Evolutionary conservation across 2,113 vertebrate genomes (phyloP), one percentile per base, ranked within the genome.

Genomic region (Colossoma macropomum): DNA sequence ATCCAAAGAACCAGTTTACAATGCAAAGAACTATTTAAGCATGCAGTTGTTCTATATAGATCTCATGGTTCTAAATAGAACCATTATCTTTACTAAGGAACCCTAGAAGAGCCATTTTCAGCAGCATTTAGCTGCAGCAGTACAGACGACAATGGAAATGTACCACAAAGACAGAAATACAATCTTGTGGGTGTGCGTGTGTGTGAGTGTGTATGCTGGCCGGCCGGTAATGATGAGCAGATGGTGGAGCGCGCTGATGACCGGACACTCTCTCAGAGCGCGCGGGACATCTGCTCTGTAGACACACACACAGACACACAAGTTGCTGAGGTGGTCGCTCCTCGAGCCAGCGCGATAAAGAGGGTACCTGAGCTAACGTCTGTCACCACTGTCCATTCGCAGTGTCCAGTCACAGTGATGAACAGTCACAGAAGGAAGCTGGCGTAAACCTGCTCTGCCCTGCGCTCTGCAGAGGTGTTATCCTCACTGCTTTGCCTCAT

Each of bases 151-250:
- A 23, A 23, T n/a, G 54, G 23, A n/a, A n/a, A 23, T 59, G 23
- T n/a, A 21, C 54, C 21, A 19, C 4, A n/a, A n/a, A 59, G 54
- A 16, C 54, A 59, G 54, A 59, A 59, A n/a, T 59, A 59, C 54
- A 59, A 27, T 13, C 2, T 11, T 38, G 59, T 71, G 66, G 50
- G 74, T 41, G 68, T 52, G 50, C 16, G 34, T 28, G 25, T 32
- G 28, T 60, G 77, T 69, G 77, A 10, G 77, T 73, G 30, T 12
- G 25, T 66, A 71, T 71, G 63, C 45, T 81, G 75, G 86, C 79
- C 77, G 70, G 41, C 30, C 63, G 45, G 70, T 88, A 86, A 88
- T 82, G 82, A 86, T 86, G 84, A 88, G 75, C 87, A 88, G 87
- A 88, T 88, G 87, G 87, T 82, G 75, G 75, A 68, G 82, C 75